Evolutionary conservation across 2,888 invertebrate genomes (phyloP).

Genomic region (Epirrhoe tristata): DNA sequence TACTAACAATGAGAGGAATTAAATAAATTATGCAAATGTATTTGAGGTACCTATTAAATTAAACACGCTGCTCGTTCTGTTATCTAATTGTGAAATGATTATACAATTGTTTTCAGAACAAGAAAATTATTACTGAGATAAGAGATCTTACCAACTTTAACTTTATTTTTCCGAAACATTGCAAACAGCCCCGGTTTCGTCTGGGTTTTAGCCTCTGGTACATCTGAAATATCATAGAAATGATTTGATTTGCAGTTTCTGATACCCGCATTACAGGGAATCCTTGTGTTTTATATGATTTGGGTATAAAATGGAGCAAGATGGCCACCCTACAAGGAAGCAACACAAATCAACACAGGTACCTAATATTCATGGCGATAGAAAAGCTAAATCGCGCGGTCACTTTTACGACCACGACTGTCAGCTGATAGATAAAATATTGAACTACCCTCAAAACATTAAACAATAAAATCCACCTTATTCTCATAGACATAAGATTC

Average conservation of each 20-base stretch:
- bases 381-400: slow-evolving; percentile 48
- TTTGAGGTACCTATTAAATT: slow-evolving; percentile 26
- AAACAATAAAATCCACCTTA: slow-evolving; percentile 29
- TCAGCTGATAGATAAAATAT: slow-evolving; percentile 54
- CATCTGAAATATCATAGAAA: too few species aligned
- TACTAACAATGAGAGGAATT: slow-evolving; percentile 25
- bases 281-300: too few species aligned
- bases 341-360: slow-evolving; percentile 40
- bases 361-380: slow-evolving; percentile 33
- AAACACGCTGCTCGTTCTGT: slow-evolving; percentile 17
- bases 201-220: too few species aligned
- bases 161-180: too few species aligned
- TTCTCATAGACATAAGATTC: slow-evolving; percentile 2
- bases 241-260: too few species aligned
- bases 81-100: slow-evolving; percentile 20
- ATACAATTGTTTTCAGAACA: slow-evolving; percentile 9
- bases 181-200: too few species aligned
- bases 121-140: not conserved
- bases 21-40: slow-evolving; percentile 31
- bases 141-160: not conserved
- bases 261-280: too few species aligned
- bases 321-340: slow-evolving; percentile 40
- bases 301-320: not conserved
- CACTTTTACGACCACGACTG: slow-evolving; percentile 53
- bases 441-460: slow-evolving; percentile 34